A percentile compares a stretch with the other conserved stretches of the same genome.
These are phyloP conservation scores for Cheilosia pagana DNA, from an alignment of 2,888 invertebrate genomes.

Conservation along the genomic window DNA sequence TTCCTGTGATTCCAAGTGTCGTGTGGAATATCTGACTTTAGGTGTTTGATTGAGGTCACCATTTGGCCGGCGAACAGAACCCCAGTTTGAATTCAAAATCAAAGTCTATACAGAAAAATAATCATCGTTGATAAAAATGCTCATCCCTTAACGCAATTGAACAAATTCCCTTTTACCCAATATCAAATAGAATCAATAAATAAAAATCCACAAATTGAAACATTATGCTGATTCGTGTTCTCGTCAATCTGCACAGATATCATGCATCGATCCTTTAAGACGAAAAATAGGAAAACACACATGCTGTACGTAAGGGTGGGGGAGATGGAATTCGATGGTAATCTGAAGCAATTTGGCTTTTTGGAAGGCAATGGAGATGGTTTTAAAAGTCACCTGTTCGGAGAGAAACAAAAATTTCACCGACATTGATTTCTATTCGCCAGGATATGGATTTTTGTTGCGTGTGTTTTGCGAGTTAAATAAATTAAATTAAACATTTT, in stretches of 20 bases:
- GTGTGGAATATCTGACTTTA: background rate
- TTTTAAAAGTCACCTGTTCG: background rate
- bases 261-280: slow-evolving; percentile 8
- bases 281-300: background rate
- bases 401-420: slow-evolving; percentile 3
- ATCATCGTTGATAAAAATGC: background rate
- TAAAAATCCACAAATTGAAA: slow-evolving; percentile 13
- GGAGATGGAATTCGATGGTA: background rate
- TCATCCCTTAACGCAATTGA: background rate
- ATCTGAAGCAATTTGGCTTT: slow-evolving; percentile 8
- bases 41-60: background rate
- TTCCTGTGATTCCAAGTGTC: slow-evolving; percentile 7
- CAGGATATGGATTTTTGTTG: background rate
- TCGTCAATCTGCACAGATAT: background rate
- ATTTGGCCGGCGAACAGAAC: background rate
- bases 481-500: too few relatives aligned
- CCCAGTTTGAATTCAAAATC: background rate
- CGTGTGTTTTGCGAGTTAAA: background rate
- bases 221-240: slow-evolving; percentile 16
- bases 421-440: background rate
- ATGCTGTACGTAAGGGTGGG: background rate
- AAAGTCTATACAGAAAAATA: too few relatives aligned
- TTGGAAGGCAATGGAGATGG: slow-evolving; percentile 14
- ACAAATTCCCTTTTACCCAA: background rate
- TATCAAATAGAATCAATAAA: slow-evolving; percentile 2